Conservation (phyloP, 2,888 invertebrate species). For the Polyommatus icarus region DNA sequence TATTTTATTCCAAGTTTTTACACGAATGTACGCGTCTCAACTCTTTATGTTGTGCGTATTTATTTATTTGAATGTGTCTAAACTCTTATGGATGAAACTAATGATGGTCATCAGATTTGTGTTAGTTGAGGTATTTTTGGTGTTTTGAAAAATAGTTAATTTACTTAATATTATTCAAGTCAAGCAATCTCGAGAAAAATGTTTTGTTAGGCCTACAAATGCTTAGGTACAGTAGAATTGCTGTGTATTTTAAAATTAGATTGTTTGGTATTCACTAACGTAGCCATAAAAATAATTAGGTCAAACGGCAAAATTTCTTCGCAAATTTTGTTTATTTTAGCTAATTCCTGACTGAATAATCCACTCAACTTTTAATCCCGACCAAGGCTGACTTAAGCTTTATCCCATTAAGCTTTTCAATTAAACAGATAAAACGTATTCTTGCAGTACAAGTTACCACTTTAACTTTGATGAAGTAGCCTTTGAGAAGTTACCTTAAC, state of each 20-base stretch:
- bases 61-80: too few relatives aligned
- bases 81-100: too few relatives aligned
- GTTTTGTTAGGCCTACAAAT: too few relatives aligned
- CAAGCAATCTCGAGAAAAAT: too few relatives aligned
- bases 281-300: too few relatives aligned
- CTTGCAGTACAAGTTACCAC: conserved; percentile 7
- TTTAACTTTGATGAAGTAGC: conserved; percentile 22
- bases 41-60: background rate
- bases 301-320: background rate
- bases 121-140: too few relatives aligned
- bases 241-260: too few relatives aligned
- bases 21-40: background rate
- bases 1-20: background rate
- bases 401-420: conserved; percentile 14
- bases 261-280: too few relatives aligned
- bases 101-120: too few relatives aligned
- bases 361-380: conserved; percentile 22
- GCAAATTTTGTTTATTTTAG: background rate
- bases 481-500: conserved; percentile 21
- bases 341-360: conserved; percentile 13
- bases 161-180: too few relatives aligned
- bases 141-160: too few relatives aligned
- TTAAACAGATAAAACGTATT: conserved; percentile 22
- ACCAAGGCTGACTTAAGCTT: conserved; percentile 2
- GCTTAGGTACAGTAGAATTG: too few relatives aligned